These are phyloP conservation scores for Mesoligia furuncula DNA, from an alignment of 2,888 invertebrate genomes.

Conservation along the genomic window DNA sequence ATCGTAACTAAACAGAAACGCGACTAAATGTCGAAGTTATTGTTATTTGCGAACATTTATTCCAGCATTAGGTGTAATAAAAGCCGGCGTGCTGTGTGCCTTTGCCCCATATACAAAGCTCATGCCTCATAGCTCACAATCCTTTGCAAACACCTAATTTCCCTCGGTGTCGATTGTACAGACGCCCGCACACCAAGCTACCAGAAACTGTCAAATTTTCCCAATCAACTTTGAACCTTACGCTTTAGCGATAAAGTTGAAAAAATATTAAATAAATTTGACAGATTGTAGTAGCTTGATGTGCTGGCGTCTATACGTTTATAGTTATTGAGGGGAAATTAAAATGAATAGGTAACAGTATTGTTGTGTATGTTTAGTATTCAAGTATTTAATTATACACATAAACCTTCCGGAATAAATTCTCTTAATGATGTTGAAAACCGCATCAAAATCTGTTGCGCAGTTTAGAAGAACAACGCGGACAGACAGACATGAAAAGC, in stretches of 20 bases:
- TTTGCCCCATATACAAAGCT: constrained; percentile 37
- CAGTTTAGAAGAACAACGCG: not conserved
- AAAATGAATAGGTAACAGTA: not conserved
- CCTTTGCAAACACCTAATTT: constrained; percentile 56
- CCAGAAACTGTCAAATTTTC: no score
- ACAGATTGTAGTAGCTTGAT: no score
- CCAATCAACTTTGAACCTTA: no score
- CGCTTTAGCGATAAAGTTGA: no score
- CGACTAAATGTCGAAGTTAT: constrained; percentile 51
- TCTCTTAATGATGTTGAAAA: not conserved
- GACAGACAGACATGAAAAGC: not conserved
- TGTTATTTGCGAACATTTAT: constrained; percentile 40
- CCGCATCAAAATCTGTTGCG: not conserved
- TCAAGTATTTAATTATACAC: not conserved
- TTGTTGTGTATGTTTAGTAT: no score
- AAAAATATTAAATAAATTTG: no score
- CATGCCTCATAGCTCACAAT: constrained; percentile 39
- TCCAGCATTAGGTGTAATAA: constrained; percentile 26
- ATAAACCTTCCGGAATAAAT: not conserved
- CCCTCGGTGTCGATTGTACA: constrained; percentile 15
- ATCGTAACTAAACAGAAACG: constrained; percentile 40
- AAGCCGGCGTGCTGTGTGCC: constrained; percentile 34
- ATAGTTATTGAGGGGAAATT: constrained; percentile 13
- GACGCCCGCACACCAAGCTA: no score
- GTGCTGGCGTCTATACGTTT: no score